A percentile compares a stretch with the other conserved stretches of the same genome.
phyloP scores from a whole-genome alignment of 2,888 invertebrate genomes.

The Papilio demoleus region DNA sequence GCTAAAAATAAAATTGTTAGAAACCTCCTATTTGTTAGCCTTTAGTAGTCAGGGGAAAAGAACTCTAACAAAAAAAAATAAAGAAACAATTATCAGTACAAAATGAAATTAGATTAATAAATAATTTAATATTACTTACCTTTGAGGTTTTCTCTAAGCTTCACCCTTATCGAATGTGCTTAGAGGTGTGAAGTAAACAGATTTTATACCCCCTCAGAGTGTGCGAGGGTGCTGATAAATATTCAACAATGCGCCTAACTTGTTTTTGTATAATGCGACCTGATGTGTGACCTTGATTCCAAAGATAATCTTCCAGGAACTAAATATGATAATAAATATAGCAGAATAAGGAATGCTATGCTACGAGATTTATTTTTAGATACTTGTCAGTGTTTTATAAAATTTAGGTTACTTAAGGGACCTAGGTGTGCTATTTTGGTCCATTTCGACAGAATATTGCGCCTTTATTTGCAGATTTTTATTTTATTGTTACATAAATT shows the following conservation, averaged over 20 bases:
- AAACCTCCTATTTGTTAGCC: too few relatives aligned
- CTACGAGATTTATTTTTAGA: background rate
- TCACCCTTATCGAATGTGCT: slow-evolving; percentile 36
- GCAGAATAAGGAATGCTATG: background rate
- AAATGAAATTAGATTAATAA: too few relatives aligned
- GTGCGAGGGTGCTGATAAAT: slow-evolving; percentile 39
- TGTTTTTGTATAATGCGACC: slow-evolving; percentile 34
- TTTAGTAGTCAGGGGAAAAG: too few relatives aligned
- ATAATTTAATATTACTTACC: slow-evolving; percentile 24
- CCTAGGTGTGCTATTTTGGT: too few relatives aligned
- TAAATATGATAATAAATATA: background rate
- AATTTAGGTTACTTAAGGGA: too few relatives aligned
- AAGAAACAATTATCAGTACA: too few relatives aligned
- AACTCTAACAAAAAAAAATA: too few relatives aligned
- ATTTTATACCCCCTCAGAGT: slow-evolving; percentile 33
- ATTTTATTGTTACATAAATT: too few relatives aligned
- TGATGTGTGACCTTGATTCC: slow-evolving; percentile 34
- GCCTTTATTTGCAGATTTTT: too few relatives aligned
- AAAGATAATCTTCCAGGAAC: slow-evolving; percentile 25
- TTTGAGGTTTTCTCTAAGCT: slow-evolving; percentile 24
- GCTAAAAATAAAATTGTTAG: too few relatives aligned
- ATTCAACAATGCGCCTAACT: slow-evolving; percentile 35
- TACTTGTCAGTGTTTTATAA: too few relatives aligned
- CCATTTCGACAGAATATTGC: too few relatives aligned
- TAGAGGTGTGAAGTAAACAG: slow-evolving; percentile 17